A percentile compares a stretch with the other conserved stretches of the same genome.
Conservation (phyloP, 2,113 vertebrate genomes). For the Psammodynastes pulverulentus region DNA sequence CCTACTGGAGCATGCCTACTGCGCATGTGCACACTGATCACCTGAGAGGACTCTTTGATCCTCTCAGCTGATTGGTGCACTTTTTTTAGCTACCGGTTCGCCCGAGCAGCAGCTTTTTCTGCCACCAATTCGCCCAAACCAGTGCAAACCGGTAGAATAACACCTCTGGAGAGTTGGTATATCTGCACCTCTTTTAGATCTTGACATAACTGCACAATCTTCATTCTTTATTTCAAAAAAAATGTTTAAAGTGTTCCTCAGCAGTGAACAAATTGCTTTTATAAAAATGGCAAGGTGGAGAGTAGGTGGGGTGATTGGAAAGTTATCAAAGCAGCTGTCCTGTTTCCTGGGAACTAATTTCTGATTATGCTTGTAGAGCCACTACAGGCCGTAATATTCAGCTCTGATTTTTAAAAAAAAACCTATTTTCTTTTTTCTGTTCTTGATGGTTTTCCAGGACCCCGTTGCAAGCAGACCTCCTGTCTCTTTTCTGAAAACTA, state of each 20-base stretch:
- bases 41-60: too few species aligned
- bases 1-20: too few species aligned
- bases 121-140: too few species aligned
- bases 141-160: too few species aligned
- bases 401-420: not conserved
- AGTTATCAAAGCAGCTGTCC: not conserved
- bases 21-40: too few species aligned
- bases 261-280: not conserved
- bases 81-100: too few species aligned
- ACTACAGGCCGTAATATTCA: not conserved
- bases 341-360: not conserved
- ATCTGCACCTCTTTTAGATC: not conserved
- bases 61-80: too few species aligned
- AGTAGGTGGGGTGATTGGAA: not conserved
- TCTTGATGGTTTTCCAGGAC: not conserved
- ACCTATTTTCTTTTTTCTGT: not conserved
- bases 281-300: not conserved
- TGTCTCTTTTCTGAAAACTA: constrained; percentile 28
- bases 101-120: too few species aligned
- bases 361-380: not conserved
- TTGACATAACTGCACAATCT: not conserved
- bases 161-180: not conserved
- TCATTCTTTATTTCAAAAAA: not conserved
- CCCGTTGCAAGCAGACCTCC: not conserved
- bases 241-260: not conserved